Evolutionary conservation across 2,797 vertebrate species (phyloP).

Genomic region (Catamblyrhynchus diadema): DNA sequence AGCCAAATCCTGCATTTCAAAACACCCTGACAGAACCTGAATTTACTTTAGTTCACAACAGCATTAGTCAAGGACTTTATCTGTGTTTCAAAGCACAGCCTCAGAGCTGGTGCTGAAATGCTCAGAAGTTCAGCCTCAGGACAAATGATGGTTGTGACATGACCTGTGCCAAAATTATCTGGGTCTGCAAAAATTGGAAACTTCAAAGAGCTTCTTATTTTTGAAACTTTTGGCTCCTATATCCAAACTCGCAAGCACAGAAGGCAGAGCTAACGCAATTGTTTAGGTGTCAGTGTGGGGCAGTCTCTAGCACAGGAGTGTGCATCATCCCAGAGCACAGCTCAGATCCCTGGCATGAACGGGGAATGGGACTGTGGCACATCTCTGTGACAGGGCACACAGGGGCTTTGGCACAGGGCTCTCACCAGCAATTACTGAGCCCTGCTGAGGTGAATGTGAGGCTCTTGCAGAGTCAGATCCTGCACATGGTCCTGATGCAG

Average conservation of each 20-base stretch:
- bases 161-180: background rate
- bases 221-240: background rate
- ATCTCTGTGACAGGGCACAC: background rate
- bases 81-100: slow-evolving; percentile 5
- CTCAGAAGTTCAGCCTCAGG: background rate
- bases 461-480: background rate
- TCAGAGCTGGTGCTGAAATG: background rate
- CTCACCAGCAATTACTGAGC: background rate
- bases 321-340: background rate
- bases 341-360: too few species aligned
- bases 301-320: background rate
- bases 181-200: background rate
- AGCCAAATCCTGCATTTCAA: slow-evolving; percentile 49
- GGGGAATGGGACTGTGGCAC: background rate
- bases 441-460: background rate
- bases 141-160: background rate
- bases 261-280: background rate
- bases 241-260: background rate
- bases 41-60: background rate
- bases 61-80: slow-evolving; percentile 4
- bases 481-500: background rate
- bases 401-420: accelerated
- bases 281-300: background rate
- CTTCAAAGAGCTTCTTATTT: background rate
- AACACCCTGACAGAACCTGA: background rate